Percentiles rank a stretch among this genome's conserved stretches.
Conservation (phyloP, 2,113 vertebrate genomes). For the Falcunculus frontatus region DNA sequence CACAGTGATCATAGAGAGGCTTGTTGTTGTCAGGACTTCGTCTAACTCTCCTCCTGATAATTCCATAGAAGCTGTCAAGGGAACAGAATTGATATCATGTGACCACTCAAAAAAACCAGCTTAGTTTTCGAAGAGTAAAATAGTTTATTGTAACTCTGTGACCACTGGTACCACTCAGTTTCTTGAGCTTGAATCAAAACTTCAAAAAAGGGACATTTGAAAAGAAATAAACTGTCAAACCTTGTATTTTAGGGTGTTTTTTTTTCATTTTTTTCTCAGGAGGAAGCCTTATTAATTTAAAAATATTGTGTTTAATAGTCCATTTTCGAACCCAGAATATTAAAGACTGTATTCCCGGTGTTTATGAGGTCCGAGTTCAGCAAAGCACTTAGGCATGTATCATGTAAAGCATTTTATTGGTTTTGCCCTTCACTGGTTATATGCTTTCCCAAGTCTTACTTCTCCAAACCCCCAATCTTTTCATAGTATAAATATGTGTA, state of each 20-base stretch:
- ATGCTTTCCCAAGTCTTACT: not conserved
- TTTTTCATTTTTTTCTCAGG: not conserved
- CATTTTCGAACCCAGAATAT: not conserved
- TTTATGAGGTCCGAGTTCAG: not conserved
- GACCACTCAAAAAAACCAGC: not conserved
- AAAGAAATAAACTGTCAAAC: not conserved
- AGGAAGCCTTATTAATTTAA: not conserved
- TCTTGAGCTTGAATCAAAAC: not conserved
- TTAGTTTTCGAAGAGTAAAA: not conserved
- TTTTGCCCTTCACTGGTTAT: not conserved
- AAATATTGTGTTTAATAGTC: not conserved
- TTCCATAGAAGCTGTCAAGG: not conserved
- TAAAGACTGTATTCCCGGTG: not conserved
- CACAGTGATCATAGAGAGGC: fast-evolving
- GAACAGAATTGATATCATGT: not conserved
- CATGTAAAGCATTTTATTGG: not conserved
- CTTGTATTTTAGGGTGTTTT: not conserved
- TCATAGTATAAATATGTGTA: not conserved
- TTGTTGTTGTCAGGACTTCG: not conserved
- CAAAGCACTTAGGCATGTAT: not conserved
- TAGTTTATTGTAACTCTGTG: not conserved
- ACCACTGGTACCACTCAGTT: not conserved
- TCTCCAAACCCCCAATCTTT: not conserved
- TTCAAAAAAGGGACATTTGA: not conserved
- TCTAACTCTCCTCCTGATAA: not conserved